Evolutionary conservation across 92 coral and sea anemone species (phyloP), one percentile per base, ranked within the genome.

Genomic region (Montipora capitata): DNA sequence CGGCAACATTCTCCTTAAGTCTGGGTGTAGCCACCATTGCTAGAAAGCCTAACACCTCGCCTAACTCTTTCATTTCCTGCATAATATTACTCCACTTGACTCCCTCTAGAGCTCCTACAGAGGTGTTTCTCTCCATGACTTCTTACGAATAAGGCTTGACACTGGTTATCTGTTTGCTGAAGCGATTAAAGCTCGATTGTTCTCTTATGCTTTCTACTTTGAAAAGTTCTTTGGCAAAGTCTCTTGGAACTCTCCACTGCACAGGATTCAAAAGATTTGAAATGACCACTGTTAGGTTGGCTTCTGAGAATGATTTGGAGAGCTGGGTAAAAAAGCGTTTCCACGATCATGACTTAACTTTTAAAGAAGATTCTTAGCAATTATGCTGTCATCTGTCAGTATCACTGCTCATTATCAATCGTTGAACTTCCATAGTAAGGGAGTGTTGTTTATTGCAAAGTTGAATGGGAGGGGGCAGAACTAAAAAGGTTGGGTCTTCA

Each of bases 21-120:
- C 66, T 70, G 40, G 90, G 95, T 14, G 81, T 89, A 43, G 92
- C 95, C 44, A 92, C 87, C 65, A 90, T 92, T 45, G 90, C 88
- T 40, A 88, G 45, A 17, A 92, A 76, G 73, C 88, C 89, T 14
- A 88, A 72, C 5, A 92, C 42, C 61, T 88, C 90, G 3, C 91
- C 91, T 42, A 85, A 58, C 59, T 92, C 86, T 41, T 76, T 88
- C 95, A 92, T 89, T 54, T 92, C 91, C n/a, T 5, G 39, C 85
- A 89, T 75, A 13, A 88, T 64, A 42, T 15, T 71, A 27, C 67
- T 9, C 96, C 93, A 89, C 5, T 62, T 27, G 10, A 91, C 72
- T n/a, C 18, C 52, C 83, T 77, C 84, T 10, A 85, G 67, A 10
- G 74, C 63, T 79, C 72, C 35, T 18, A 70, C 61, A 17, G 77